phyloP scores from a whole-genome alignment of 2,797 vertebrate genomes.

The Chaetophractus vellerosus region DNA sequence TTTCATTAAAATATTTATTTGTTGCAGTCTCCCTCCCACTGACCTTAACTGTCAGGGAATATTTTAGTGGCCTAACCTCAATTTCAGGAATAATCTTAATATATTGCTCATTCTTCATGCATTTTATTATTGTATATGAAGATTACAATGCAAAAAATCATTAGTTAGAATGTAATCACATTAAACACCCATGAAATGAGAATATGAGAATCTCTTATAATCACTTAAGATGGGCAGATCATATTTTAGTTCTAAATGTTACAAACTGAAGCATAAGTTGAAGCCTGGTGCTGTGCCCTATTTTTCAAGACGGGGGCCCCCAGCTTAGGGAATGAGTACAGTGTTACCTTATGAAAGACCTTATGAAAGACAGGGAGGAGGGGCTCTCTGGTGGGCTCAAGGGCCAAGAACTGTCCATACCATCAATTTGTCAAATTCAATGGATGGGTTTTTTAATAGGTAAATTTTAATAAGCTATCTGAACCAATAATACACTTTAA shows the following conservation, averaged over 20 bases:
- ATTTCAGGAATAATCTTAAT: conserved; percentile 21
- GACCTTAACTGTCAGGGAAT: neutral
- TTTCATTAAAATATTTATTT: neutral
- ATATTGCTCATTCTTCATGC: neutral
- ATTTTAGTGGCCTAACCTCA: neutral
- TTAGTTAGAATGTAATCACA: neutral
- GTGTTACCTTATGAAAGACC: neutral
- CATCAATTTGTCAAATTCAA: rapidly evolving
- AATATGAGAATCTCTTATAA: neutral
- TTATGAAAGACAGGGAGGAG: neutral
- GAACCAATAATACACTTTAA: too few relatives aligned
- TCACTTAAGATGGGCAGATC: neutral
- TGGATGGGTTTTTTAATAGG: too few relatives aligned
- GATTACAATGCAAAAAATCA: neutral
- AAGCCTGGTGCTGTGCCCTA: neutral
- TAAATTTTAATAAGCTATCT: too few relatives aligned
- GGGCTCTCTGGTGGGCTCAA: too few relatives aligned
- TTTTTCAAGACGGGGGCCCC: neutral
- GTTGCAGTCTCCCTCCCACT: neutral
- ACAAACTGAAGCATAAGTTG: neutral
- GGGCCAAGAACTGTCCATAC: neutral
- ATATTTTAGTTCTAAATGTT: neutral
- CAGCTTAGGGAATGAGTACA: neutral
- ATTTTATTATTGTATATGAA: neutral
- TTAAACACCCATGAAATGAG: neutral